phyloP scores from a whole-genome alignment of 2,797 vertebrate species.

The Bovichtus variegatus region DNA sequence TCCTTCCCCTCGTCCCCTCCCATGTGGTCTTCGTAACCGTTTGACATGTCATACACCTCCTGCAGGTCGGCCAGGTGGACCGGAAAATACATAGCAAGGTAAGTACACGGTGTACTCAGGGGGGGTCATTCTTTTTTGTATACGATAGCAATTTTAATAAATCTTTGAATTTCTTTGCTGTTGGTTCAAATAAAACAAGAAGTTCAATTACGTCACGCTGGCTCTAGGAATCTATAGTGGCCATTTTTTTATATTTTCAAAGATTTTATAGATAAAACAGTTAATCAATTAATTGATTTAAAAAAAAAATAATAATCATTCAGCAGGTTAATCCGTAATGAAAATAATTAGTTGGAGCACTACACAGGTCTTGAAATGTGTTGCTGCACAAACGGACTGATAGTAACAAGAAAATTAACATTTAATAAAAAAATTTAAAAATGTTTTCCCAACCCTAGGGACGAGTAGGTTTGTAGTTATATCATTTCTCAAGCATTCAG shows the following conservation, averaged over 20 bases:
- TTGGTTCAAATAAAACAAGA: slow-evolving; percentile 6
- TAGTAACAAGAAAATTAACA: background rate
- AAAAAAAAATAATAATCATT: too few relatives aligned
- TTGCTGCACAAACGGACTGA: background rate
- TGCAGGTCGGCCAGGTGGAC: slow-evolving; percentile 68
- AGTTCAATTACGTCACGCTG: background rate
- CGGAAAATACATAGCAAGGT: slow-evolving; percentile 34
- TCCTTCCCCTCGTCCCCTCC: slow-evolving; percentile 94
- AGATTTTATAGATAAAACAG: background rate
- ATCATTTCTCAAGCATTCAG: background rate
- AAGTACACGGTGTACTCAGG: slow-evolving; percentile 19
- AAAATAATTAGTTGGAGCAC: background rate
- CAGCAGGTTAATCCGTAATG: background rate
- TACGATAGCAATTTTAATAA: background rate
- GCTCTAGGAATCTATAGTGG: background rate
- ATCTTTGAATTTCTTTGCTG: background rate
- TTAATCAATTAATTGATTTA: too few relatives aligned
- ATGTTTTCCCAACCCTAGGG: background rate
- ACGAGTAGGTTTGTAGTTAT: background rate
- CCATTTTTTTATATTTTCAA: background rate
- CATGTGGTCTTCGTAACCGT: slow-evolving; percentile 99
- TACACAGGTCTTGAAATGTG: too few relatives aligned
- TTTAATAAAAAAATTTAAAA: background rate
- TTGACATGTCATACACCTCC: slow-evolving; percentile 95
- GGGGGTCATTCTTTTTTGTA: background rate